Evolutionary conservation across 2,113 vertebrate genomes (phyloP), one percentile per base, ranked within the genome.

Genomic region (Tenrec ecaudatus): DNA sequence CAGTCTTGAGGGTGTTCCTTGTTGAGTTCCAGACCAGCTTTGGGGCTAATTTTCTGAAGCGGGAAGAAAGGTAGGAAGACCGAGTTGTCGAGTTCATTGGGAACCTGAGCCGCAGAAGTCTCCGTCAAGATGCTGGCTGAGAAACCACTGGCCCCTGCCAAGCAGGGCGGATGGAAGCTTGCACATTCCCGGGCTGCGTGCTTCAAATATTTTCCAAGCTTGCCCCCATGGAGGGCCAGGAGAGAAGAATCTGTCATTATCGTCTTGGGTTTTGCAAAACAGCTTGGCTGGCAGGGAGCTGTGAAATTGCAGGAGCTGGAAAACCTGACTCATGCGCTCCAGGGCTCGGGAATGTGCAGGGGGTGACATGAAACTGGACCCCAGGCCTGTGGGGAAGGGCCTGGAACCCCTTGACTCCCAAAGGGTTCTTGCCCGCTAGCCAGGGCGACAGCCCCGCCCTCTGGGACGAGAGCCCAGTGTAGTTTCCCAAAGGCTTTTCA

Each of bases 161-260:
- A 94, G 40, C 94, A 60, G 8, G 81, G 97, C 80, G 86, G 62
- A 3, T 76, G 94, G 80, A 92, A 95, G 96, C 90, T 43, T n/a
- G 95, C 58, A 68, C 94, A 95, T 97, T 98, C 98, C 96, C 86
- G 23, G 96, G 94, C 96, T 92, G 80, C 88, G 0, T 96, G 96
- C 87, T 97, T 97, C 93, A 96, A 96, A 98, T 97, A 94, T 77
- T 97, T 98, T 85, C 93, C 95, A 29, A 3, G 3, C 0, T 95
- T 97, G 93, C 38, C 36, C 93, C 96, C 96, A 96, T 47, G 60
- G 79, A 97, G 91, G 95, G 89, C 76, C 79, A 86, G 89, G 90
- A 92, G 91, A 84, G 92, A 93, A 69, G 94, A 91, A 69, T 92
- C n/a, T 90, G 96, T 93, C 96, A 38, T 92, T 90, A 95, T 95